Evolutionary conservation across 2,113 vertebrate genomes (phyloP), one percentile per base, ranked within the genome.

Genomic region (Pan paniscus): DNA sequence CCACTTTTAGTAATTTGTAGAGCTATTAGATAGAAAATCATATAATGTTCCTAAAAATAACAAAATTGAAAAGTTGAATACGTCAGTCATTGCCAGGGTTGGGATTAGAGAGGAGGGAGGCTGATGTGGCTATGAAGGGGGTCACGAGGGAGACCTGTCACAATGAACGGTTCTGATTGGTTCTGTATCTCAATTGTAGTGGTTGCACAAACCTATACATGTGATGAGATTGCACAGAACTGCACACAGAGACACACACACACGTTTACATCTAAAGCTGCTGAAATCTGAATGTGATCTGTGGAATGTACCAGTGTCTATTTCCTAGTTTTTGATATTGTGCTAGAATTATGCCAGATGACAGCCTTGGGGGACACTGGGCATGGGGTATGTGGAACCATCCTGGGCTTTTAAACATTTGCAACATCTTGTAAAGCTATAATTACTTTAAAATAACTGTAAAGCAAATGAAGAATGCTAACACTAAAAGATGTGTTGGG

Each of bases 371-470:
- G 27, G 32, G 18, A 73, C 81, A 38, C 13, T n/a, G 4, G 27
- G 18, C n/a, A 4, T 4, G 59, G 46, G 7, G 5, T 43, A 11
- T 20, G 17, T 38, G 23, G 6, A 5, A 73, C 22, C 4, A 10
- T 8, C 6, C 0, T 48, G 6, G 11, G 25, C 22, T 72, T 48
- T 61, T 67, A 23, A 25, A 12, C 6, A 2, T 30, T 85, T 57
- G 46, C 52, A 82, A 38, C 25, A 73, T 86, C 22, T 38, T 90
- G 23, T 52, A 67, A 79, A 50, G 50, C n/a, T 91, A 5, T 27
- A 72, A 64, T 27, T 84, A 46, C 61, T 83, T 86, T 27, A 83
- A 72, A 89, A 46, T 46, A 9, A 85, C 38, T 73, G 86, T 48
- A 73, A 96, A 46, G 32, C 17, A 55, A 32, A 17, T 14, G 27